Percentiles rank a stretch among this genome's conserved stretches.
phyloP scores from a whole-genome alignment of 1,140 invertebrate genomes.

The Wasmannia auropunctata region DNA sequence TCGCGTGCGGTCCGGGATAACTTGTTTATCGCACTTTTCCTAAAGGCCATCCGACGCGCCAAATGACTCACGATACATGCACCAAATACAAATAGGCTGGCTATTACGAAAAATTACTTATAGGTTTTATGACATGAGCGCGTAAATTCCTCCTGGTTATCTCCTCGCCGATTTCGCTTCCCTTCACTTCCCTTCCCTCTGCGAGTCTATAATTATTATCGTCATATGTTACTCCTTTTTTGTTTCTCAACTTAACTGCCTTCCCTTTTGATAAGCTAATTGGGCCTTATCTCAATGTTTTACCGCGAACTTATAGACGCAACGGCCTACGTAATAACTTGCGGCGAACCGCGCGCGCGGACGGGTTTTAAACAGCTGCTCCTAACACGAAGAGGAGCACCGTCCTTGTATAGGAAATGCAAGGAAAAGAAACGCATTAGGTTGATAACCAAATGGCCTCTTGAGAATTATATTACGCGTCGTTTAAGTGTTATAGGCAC shows the following conservation, averaged over 20 bases:
- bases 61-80: background rate
- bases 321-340: constrained; percentile 35
- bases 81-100: background rate
- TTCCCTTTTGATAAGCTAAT: constrained; percentile 57
- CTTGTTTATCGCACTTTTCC: background rate
- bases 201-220: constrained; percentile 5
- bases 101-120: background rate
- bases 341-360: no score
- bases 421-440: constrained; percentile 8
- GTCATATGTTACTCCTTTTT: background rate
- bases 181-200: no score
- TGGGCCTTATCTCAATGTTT: constrained; percentile 42
- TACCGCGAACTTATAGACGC: background rate
- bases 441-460: constrained; percentile 24
- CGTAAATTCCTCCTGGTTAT: background rate
- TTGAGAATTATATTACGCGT: constrained; percentile 17
- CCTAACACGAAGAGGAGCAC: background rate
- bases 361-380: constrained; percentile 41
- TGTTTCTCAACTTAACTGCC: constrained; percentile 5
- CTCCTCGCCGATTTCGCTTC: constrained; percentile 7
- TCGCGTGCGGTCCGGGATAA: no score
- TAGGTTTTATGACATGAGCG: background rate
- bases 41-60: background rate
- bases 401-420: background rate
- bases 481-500: constrained; percentile 5